Conservation (phyloP, 2,113 vertebrate genomes). For the Abramis brama region DNA sequence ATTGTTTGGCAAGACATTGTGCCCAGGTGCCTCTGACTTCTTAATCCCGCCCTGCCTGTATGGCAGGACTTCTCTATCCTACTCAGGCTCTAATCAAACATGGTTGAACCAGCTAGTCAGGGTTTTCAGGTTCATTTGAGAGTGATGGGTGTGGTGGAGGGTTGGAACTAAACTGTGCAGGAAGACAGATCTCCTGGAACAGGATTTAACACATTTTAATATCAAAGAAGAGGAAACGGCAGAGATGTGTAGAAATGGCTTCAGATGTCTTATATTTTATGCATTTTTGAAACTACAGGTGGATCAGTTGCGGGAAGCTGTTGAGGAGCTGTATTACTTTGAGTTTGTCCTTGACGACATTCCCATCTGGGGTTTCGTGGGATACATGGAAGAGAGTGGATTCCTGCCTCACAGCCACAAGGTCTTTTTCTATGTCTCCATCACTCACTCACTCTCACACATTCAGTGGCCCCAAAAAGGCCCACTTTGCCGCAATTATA, state of each 20-base stretch:
- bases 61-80: not conserved
- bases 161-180: not conserved
- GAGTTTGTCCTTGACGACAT: constrained; percentile 92
- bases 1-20: too few species aligned
- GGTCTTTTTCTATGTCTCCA: constrained; percentile 45
- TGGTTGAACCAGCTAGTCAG: not conserved
- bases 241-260: not conserved
- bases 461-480: not conserved
- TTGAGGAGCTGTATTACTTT: constrained; percentile 93
- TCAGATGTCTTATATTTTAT: not conserved
- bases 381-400: constrained; percentile 91
- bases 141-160: constrained; percentile 5
- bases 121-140: constrained; percentile 24
- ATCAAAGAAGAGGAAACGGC: not conserved
- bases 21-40: too few species aligned
- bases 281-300: constrained; percentile 71
- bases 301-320: constrained; percentile 85
- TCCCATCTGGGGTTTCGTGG: constrained; percentile 90
- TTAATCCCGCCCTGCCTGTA: too few species aligned
- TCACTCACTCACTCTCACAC: not conserved
- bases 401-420: constrained; percentile 91
- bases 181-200: not conserved
- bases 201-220: not conserved
- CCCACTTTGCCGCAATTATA: too few species aligned
- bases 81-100: not conserved